Base-by-base conservation (phyloP, 2,797 vertebrate genomes). In the Chelon labrosus region DNA sequence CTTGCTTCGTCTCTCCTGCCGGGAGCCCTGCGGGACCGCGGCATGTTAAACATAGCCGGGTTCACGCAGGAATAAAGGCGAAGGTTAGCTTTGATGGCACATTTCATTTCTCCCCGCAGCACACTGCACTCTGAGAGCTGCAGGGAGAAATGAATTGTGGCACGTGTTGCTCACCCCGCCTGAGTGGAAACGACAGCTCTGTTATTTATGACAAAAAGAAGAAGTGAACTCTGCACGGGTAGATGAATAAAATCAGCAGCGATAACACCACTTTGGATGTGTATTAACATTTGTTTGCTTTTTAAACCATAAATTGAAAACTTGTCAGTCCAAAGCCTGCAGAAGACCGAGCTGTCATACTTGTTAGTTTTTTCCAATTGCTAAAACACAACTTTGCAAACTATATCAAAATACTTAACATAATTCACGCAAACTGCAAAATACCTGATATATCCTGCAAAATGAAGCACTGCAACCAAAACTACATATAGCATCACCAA, bases 21-120 rank as follows among this genome's bases (percentile, higher is more conserved):
- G 41, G 38, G 20, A 19, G 54, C 78, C 65, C 79, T 17, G 71
- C 13, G 35, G 80, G 73, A 58, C 69, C 69, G 50, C 35, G 0
- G 57, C 73, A 58, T 80, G 83, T 87, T 80, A 73, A 85, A 88
- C 87, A 78, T 52, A 63, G 78, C 54, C 0, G 75, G 61, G 78
- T 67, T 86, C 69, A 65, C 1, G 19, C 72, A 37, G 55, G 76
- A 80, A 85, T 47, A 80, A 85, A 89, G 75, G 83, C 79, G 65
- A 54, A 71, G 83, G 85, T 89, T 75, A 79, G 70, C 83, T 87
- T 89, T 87, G 85, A 91, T 89, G 84, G 72, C 77, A 71, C 74
- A 68, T 86, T 78, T 87, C 41, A 77, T 86, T 87, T 70, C 70
- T 85, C 56, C 41, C 27, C 51, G 80, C 83, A 44, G 72, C 76